Percentiles rank a stretch among this genome's conserved stretches.
phyloP scores from a whole-genome alignment of 2,113 vertebrate genomes.

The Empidonax traillii region DNA sequence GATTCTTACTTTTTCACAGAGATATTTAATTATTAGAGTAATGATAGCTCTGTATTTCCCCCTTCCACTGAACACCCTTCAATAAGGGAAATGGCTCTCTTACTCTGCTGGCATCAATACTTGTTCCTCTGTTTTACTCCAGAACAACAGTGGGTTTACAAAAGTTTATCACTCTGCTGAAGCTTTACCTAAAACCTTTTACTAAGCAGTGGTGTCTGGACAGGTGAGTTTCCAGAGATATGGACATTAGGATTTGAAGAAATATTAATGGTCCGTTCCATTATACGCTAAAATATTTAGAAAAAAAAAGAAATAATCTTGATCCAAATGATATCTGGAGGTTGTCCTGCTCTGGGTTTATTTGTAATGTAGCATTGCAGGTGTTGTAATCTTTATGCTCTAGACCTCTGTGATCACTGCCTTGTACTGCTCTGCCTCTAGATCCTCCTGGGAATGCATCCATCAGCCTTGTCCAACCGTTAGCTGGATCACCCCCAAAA shows the following conservation, averaged over 20 bases:
- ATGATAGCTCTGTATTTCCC: neutral
- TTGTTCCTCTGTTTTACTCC: neutral
- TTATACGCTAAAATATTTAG: neutral
- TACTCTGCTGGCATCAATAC: neutral
- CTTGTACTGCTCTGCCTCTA: neutral
- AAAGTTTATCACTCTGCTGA: neutral
- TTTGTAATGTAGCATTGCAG: neutral
- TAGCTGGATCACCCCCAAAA: neutral
- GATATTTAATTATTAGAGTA: conserved; percentile 24
- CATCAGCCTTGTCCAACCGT: neutral
- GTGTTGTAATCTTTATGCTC: neutral
- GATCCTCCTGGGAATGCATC: neutral
- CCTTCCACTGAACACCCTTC: neutral
- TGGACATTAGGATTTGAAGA: neutral
- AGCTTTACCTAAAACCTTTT: neutral
- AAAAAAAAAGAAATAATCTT: neutral
- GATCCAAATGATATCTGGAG: neutral
- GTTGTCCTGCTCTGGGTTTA: neutral
- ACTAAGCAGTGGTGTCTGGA: neutral
- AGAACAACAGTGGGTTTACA: neutral
- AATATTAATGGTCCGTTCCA: neutral
- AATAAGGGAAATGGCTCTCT: neutral
- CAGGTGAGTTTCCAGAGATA: neutral
- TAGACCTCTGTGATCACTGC: neutral
- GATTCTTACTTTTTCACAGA: neutral